A percentile compares a stretch with the other conserved stretches of the same genome.
These are phyloP conservation scores for Tipula unca DNA, from an alignment of 2,888 invertebrate species.

Conservation along the genomic window DNA sequence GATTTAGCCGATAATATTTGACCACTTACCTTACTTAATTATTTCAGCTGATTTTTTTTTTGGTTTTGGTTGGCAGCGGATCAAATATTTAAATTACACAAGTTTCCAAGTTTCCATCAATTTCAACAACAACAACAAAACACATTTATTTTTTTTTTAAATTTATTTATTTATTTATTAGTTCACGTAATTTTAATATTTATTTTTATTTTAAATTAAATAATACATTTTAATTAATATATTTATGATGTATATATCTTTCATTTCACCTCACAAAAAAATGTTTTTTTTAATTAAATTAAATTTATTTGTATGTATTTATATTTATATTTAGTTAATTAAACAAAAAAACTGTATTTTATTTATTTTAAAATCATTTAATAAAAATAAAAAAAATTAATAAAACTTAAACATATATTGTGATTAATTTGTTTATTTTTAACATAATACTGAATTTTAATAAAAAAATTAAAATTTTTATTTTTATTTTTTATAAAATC, in stretches of 20 bases:
- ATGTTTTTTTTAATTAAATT: not conserved
- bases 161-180: not conserved
- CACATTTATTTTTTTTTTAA: too few relatives aligned
- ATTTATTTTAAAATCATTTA: not conserved
- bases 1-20: too few relatives aligned
- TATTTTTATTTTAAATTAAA: not conserved
- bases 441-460: not conserved
- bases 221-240: not conserved
- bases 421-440: not conserved
- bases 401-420: not conserved
- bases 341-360: not conserved
- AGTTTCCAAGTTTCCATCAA: too few relatives aligned
- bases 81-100: too few relatives aligned
- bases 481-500: not conserved
- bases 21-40: too few relatives aligned
- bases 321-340: not conserved
- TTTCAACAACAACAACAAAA: too few relatives aligned
- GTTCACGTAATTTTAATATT: not conserved
- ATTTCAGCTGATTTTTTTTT: too few relatives aligned
- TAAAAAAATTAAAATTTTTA: not conserved
- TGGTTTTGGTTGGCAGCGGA: too few relatives aligned
- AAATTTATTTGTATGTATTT: not conserved
- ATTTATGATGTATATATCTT: not conserved
- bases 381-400: not conserved
- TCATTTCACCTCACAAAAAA: not conserved